phyloP scores from a whole-genome alignment of 2,888 invertebrate genomes.

The Dorcus parallelipipedus region DNA sequence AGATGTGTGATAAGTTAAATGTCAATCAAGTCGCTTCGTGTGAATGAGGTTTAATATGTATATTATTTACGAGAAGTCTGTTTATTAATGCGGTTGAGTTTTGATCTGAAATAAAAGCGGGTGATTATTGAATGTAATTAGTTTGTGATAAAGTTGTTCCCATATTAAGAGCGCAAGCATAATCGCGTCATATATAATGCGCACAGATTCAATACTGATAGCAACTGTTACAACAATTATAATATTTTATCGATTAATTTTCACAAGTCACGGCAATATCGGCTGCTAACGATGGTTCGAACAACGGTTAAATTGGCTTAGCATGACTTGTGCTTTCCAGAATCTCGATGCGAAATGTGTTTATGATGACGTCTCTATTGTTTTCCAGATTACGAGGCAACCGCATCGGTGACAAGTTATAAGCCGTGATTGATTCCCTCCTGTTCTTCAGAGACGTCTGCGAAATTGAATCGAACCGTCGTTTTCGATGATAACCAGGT shows the following conservation, averaged over 20 bases:
- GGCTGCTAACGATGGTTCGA: slow-evolving; percentile 47
- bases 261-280: slow-evolving; percentile 49
- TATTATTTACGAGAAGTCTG: too few relatives aligned
- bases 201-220: slow-evolving; percentile 20
- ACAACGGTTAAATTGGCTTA: slow-evolving; percentile 48
- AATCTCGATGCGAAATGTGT: slow-evolving; percentile 46
- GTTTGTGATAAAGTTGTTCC: slow-evolving; percentile 21
- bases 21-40: too few relatives aligned
- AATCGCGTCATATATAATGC: slow-evolving; percentile 18
- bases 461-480: slow-evolving; percentile 10
- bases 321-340: slow-evolving; percentile 48
- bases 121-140: slow-evolving; percentile 21
- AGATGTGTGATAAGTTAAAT: too few relatives aligned
- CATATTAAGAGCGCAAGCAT: slow-evolving; percentile 18
- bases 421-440: slow-evolving; percentile 29
- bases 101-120: slow-evolving; percentile 8
- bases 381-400: slow-evolving; percentile 35
- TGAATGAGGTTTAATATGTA: too few relatives aligned
- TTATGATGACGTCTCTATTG: slow-evolving; percentile 50
- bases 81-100: too few relatives aligned
- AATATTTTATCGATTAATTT: slow-evolving; percentile 51
- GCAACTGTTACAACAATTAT: slow-evolving; percentile 47
- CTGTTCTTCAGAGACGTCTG: slow-evolving; percentile 15
- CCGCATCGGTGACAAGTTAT: slow-evolving; percentile 24
- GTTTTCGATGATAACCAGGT: slow-evolving; percentile 16